A percentile compares a stretch with the other conserved stretches of the same genome.
These are phyloP conservation scores for Eulemur rubriventer DNA, from an alignment of 2,797 vertebrate genomes.

Conservation along the genomic window DNA sequence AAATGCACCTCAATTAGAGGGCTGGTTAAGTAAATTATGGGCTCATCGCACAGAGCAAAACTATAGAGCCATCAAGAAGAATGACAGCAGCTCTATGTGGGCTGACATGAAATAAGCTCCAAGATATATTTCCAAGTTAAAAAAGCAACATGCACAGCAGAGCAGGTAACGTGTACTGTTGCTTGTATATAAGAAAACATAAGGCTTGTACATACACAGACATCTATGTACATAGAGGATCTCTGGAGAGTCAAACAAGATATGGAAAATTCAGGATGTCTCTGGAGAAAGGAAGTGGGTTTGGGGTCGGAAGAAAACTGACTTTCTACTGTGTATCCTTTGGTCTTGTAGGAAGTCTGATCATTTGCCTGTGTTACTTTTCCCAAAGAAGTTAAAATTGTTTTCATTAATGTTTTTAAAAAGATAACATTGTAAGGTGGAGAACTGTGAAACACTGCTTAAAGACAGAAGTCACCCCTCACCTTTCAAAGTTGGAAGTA, in stretches of 20 bases:
- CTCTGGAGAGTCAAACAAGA: neutral
- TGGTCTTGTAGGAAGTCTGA: neutral
- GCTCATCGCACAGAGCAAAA: neutral
- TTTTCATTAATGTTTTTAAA: neutral
- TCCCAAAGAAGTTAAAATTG: neutral
- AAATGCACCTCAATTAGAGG: neutral
- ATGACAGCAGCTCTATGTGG: neutral
- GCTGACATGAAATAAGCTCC: neutral
- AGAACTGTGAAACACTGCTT: neutral
- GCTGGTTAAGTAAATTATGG: neutral
- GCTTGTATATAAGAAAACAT: neutral
- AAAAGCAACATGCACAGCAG: neutral
- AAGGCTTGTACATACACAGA: neutral
- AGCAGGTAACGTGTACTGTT: fast-evolving
- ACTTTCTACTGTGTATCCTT: fast-evolving
- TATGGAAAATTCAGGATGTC: neutral
- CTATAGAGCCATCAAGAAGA: neutral
- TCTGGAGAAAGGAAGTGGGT: neutral
- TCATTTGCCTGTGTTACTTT: neutral
- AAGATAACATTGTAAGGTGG: neutral
- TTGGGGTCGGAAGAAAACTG: neutral
- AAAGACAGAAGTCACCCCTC: neutral
- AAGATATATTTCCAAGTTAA: neutral
- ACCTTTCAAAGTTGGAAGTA: neutral
- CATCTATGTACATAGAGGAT: fast-evolving